Base-by-base conservation (phyloP, 2,888 invertebrate genomes). In the Choreutis nemorana region DNA sequence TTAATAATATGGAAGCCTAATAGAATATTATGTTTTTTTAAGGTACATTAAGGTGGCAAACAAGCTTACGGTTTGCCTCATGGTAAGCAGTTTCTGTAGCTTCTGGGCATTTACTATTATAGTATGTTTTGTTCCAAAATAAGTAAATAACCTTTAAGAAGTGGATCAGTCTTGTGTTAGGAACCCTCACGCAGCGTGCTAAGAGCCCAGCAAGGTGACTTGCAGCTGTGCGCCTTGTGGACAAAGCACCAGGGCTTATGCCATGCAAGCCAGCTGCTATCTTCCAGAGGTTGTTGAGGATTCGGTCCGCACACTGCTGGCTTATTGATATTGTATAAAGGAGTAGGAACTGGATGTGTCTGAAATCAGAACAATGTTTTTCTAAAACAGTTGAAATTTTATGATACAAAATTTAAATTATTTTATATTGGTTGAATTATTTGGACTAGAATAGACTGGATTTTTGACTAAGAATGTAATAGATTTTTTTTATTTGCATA, bases 101-200 rank as follows among this genome's bases (percentile, higher is more conserved):
- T n/a, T n/a, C n/a, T n/a, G n/a, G n/a, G n/a, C n/a, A n/a, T n/a
- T n/a, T n/a, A n/a, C n/a, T n/a, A n/a, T n/a, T n/a, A n/a, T n/a
- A n/a, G n/a, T n/a, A n/a, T n/a, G n/a, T n/a, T n/a, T n/a, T n/a
- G n/a, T n/a, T n/a, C n/a, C n/a, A n/a, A n/a, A n/a, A n/a, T n/a
- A n/a, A n/a, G n/a, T n/a, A n/a, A n/a, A n/a, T n/a, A n/a, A n/a
- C 83, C 28, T 83, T 84, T 5, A 95, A 37, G 35, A 73, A 72
- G 10, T 61, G 60, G 4, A 70, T 47, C 1, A 79, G 37, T 18
- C 73, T 57, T 0, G 62, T 51, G 42, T 72, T 68, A 1, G 77
- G 66, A 0, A 80, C 60, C 10, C 77, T 44, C 1, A 70, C 64
- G 31, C 70, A 72, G 14, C 80, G 51, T 0, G 79, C 79, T 2